Percentiles rank a stretch among this genome's conserved stretches.
phyloP scores from a whole-genome alignment of 2,113 vertebrate genomes.

The Scolopax mira region DNA sequence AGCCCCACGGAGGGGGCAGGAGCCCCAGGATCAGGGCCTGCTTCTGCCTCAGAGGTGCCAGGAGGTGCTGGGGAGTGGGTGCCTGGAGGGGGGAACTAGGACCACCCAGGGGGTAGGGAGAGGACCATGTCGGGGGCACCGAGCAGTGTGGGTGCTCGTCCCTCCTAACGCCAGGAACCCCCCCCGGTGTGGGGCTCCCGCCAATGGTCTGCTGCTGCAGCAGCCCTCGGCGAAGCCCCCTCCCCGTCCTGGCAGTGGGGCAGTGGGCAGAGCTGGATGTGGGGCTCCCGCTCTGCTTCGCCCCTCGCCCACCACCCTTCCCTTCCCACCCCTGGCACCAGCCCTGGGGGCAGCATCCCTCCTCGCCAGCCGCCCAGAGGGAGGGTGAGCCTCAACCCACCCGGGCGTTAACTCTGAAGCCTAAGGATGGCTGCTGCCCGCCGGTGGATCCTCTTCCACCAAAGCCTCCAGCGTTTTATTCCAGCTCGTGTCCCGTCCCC shows the following conservation, averaged over 20 bases:
- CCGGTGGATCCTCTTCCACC: not conserved
- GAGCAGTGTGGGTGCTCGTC: not conserved
- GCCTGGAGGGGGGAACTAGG: not conserved
- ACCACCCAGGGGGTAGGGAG: not conserved
- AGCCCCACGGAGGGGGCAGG: not conserved
- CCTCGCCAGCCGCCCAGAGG: not conserved
- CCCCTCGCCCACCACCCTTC: not conserved
- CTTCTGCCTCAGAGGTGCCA: not conserved
- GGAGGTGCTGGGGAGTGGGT: not conserved
- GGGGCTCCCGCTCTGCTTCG: not conserved
- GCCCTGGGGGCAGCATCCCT: not conserved
- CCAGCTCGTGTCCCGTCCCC: not conserved
- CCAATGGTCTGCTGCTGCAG: not conserved
- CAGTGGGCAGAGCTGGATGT: not conserved
- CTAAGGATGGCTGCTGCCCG: not conserved
- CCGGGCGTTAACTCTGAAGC: not conserved
- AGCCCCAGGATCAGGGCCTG: not conserved
- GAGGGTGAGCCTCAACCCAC: not conserved
- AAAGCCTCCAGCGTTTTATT: not conserved
- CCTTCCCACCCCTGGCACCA: fast-evolving
- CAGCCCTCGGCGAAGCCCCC: not conserved
- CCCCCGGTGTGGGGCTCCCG: fast-evolving
- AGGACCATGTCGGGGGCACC: not conserved
- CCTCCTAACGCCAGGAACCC: not conserved
- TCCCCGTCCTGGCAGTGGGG: not conserved